phyloP scores from a whole-genome alignment of 2,797 vertebrate genomes.

The Malacoraja senta region DNA sequence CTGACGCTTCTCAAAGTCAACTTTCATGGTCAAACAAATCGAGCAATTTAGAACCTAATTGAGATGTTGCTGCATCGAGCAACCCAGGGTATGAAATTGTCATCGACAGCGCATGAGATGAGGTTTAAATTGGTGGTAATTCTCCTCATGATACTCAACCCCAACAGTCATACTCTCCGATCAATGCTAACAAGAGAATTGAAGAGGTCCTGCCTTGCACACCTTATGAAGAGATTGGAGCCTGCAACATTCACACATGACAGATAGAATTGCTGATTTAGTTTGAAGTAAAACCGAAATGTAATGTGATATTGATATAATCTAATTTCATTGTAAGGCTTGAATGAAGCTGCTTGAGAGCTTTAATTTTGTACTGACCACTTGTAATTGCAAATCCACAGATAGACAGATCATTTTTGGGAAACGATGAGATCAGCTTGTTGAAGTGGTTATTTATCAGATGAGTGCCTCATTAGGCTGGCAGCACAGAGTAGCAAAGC shows the following conservation, averaged over 20 bases:
- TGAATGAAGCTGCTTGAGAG: not conserved
- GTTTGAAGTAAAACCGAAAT: not conserved
- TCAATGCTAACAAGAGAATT: not conserved
- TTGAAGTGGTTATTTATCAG: not conserved
- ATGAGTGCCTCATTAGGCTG: not conserved
- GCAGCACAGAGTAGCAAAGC: not conserved
- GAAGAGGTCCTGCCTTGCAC: not conserved
- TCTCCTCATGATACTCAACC: not conserved
- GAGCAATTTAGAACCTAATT: not conserved
- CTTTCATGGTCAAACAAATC: not conserved
- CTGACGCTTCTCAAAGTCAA: not conserved
- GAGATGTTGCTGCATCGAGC: not conserved
- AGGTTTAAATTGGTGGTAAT: not conserved
- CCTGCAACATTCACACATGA: not conserved
- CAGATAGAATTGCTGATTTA: not conserved
- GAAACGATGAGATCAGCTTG: not conserved
- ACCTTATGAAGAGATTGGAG: not conserved
- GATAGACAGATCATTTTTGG: not conserved
- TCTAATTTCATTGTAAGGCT: not conserved
- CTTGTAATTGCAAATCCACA: not conserved
- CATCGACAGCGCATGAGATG: not conserved
- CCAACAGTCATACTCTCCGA: not conserved
- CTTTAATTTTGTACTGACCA: not conserved
- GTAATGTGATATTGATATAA: not conserved
- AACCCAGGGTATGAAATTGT: not conserved